Evolutionary conservation across 2,888 invertebrate genomes (phyloP).

Genomic region (Hedychridium roseum): DNA sequence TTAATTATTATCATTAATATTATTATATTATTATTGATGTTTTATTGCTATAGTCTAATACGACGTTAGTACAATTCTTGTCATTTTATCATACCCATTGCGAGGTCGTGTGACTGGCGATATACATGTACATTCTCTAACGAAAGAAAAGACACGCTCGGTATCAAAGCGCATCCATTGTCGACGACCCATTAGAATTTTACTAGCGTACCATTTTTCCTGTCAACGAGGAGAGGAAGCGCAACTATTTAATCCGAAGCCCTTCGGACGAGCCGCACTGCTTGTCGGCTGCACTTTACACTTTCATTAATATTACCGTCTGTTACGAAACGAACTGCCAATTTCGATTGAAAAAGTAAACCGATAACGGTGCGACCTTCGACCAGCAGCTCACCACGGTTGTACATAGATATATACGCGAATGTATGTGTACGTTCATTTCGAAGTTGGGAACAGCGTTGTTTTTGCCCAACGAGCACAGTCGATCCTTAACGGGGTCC

Average conservation of each 20-base stretch:
- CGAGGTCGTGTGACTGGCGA: conserved; percentile 19
- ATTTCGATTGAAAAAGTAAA: not conserved
- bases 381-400: not conserved
- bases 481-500: too few species aligned
- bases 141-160: conserved; percentile 4
- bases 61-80: conserved; percentile 30
- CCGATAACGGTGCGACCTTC: not conserved
- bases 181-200: conserved; percentile 21
- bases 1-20: conserved; percentile 30
- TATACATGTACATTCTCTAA: conserved; percentile 1
- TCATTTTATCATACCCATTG: too few species aligned
- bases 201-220: conserved; percentile 24
- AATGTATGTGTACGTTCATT: not conserved
- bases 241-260: not conserved
- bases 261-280: not conserved
- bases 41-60: conserved; percentile 32
- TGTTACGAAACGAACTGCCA: not conserved
- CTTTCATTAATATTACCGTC: not conserved
- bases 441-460: conserved; percentile 1
- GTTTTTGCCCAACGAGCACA: too few species aligned
- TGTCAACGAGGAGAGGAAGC: too few species aligned
- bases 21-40: conserved; percentile 24
- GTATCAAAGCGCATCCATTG: not conserved
- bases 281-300: not conserved
- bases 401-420: not conserved